phyloP scores from a whole-genome alignment of 2,888 invertebrate genomes.

The Lydus trimaculatus region DNA sequence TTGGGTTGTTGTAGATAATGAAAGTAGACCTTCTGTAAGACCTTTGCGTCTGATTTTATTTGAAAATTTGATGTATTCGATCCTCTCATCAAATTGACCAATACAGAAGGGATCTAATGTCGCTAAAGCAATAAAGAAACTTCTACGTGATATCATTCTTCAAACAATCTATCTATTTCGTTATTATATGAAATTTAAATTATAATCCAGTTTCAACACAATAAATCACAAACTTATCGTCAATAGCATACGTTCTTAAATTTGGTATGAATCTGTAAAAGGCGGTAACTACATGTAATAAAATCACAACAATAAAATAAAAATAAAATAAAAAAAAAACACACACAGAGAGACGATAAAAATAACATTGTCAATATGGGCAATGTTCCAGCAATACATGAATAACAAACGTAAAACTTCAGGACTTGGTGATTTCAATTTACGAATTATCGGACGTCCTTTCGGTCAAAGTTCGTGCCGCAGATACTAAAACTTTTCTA shows the following conservation, averaged over 20 bases:
- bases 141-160: not conserved
- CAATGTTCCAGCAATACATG: slow-evolving; percentile 37
- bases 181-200: slow-evolving; percentile 18
- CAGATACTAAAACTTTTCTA: slow-evolving; percentile 8
- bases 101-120: not conserved
- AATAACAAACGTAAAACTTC: slow-evolving; percentile 36
- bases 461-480: slow-evolving; percentile 16
- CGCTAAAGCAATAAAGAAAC: not conserved
- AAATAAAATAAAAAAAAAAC: slow-evolving; percentile 25
- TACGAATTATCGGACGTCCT: slow-evolving; percentile 30
- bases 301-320: slow-evolving; percentile 18
- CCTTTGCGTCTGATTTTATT: not conserved
- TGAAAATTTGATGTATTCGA: slow-evolving; percentile 3
- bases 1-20: not conserved
- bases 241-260: not conserved
- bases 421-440: slow-evolving; percentile 30
- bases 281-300: not conserved
- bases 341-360: not conserved
- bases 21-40: not conserved
- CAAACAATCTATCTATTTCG: not conserved
- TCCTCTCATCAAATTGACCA: not conserved
- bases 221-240: not conserved
- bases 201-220: slow-evolving; percentile 13
- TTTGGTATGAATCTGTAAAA: not conserved
- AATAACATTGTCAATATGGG: slow-evolving; percentile 25